Percentiles rank a stretch among this genome's conserved stretches.
These are phyloP conservation scores for Radopholus similis DNA, from an alignment of 1,140 invertebrate species.

Conservation along the genomic window DNA sequence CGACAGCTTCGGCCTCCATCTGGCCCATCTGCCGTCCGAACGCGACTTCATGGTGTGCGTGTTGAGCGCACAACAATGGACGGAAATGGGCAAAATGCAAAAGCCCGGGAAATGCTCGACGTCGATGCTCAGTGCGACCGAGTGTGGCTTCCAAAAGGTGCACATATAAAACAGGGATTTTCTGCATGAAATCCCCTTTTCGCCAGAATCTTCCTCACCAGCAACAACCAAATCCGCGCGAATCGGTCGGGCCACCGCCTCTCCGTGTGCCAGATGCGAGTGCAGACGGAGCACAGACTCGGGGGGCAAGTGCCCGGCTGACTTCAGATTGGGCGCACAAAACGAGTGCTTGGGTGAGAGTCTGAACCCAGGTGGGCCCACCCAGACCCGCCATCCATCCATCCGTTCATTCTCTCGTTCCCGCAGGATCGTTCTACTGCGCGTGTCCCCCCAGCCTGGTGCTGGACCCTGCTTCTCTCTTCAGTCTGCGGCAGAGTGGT, in stretches of 20 bases:
- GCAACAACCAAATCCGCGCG: slow-evolving; percentile 41
- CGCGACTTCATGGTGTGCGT: slow-evolving; percentile 49
- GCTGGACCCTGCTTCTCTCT: slow-evolving; percentile 31
- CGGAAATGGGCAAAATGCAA: slow-evolving; percentile 27
- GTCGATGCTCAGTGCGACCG: slow-evolving; percentile 45
- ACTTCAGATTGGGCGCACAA: slow-evolving; percentile 29
- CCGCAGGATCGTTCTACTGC: slow-evolving; percentile 71
- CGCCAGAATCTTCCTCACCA: slow-evolving; percentile 23
- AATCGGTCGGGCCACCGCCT: no score
- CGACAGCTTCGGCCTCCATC: slow-evolving; percentile 44
- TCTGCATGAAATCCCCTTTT: not conserved
- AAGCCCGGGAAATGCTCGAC: not conserved
- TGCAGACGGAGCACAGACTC: no score
- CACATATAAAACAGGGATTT: not conserved
- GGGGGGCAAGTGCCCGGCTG: slow-evolving; percentile 42
- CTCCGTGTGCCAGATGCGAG: no score
- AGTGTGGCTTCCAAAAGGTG: slow-evolving; percentile 39
- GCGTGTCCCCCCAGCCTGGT: slow-evolving; percentile 70
- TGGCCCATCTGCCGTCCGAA: slow-evolving; percentile 42
- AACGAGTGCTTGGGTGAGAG: slow-evolving; percentile 62
- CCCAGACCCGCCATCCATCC: not conserved
- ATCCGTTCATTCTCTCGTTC: not conserved
- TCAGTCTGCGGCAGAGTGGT: no score
- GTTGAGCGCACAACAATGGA: slow-evolving; percentile 20
- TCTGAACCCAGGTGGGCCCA: slow-evolving; percentile 65